Evolutionary conservation across 64 coral and sea anemone species (phyloP).

Genomic region (Trachythela sp.): DNA sequence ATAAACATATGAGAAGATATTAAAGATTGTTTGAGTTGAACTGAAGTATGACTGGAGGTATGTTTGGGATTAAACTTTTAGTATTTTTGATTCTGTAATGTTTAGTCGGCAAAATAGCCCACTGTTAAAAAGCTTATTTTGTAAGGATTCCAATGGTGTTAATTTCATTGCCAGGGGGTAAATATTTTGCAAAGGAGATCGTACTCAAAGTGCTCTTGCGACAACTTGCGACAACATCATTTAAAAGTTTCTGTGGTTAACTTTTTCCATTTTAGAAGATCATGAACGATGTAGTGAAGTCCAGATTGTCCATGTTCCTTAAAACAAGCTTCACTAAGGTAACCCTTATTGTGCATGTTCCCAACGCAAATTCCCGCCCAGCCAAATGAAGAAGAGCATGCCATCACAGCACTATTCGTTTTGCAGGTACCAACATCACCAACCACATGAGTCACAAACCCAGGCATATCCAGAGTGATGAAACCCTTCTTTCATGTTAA

Average conservation of each 20-base stretch:
- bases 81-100: too few species aligned
- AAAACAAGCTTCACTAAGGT: conserved; percentile 1
- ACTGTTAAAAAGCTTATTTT: too few species aligned
- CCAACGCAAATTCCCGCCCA: conserved; percentile 16
- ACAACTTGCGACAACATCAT: too few species aligned
- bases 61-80: too few species aligned
- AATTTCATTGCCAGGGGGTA: too few species aligned
- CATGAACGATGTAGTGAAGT: conserved; percentile 14
- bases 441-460: not conserved
- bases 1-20: too few species aligned
- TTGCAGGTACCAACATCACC: conserved; percentile 5
- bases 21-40: too few species aligned
- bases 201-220: too few species aligned
- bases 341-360: conserved; percentile 14
- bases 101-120: too few species aligned
- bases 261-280: conserved; percentile 5
- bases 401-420: conserved; percentile 5
- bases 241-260: not conserved
- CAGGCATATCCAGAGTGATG: not conserved
- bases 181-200: too few species aligned
- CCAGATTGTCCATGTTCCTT: conserved; percentile 21
- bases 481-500: conserved; percentile 40
- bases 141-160: too few species aligned
- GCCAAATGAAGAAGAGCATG: not conserved
- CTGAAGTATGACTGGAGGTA: too few species aligned